phyloP scores from a whole-genome alignment of 2,888 invertebrate species.

The Tenthredo scrophulariae region DNA sequence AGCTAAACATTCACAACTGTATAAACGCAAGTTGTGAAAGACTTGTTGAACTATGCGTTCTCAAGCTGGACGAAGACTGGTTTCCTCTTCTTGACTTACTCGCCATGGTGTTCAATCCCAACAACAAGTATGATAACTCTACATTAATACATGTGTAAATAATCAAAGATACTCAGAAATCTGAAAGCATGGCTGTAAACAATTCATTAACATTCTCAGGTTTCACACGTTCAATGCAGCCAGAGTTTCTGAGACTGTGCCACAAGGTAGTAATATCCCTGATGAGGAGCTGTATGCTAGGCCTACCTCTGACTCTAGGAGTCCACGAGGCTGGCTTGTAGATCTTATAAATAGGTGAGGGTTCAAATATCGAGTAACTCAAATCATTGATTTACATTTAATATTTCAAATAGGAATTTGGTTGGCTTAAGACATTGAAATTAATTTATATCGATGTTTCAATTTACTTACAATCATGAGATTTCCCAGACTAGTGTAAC shows the following conservation, averaged over 20 bases:
- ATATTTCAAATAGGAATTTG: neutral
- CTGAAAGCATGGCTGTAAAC: neutral
- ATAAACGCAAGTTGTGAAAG: slow-evolving; percentile 96
- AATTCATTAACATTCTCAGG: slow-evolving; percentile 77
- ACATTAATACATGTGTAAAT: neutral
- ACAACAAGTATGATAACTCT: slow-evolving; percentile 89
- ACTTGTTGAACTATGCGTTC: slow-evolving; percentile 94
- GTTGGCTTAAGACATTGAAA: too few relatives aligned
- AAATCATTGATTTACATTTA: neutral
- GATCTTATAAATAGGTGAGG: slow-evolving; percentile 92
- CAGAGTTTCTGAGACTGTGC: slow-evolving; percentile 86
- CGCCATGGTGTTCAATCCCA: slow-evolving; percentile 96
- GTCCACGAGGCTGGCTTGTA: slow-evolving; percentile 96
- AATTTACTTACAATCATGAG: neutral
- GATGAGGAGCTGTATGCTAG: slow-evolving; percentile 88
- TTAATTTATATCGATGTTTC: neutral
- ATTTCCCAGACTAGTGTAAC: neutral
- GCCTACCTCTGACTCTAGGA: slow-evolving; percentile 89
- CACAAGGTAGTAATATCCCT: slow-evolving; percentile 81
- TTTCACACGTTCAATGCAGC: slow-evolving; percentile 93
- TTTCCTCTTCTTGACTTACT: slow-evolving; percentile 94
- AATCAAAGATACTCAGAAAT: neutral
- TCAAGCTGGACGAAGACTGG: slow-evolving; percentile 94
- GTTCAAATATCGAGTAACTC: neutral
- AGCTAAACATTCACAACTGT: slow-evolving; percentile 96